These are phyloP conservation scores for Smutsia gigantea DNA, from an alignment of 2,797 vertebrate genomes.

Conservation along the genomic window DNA sequence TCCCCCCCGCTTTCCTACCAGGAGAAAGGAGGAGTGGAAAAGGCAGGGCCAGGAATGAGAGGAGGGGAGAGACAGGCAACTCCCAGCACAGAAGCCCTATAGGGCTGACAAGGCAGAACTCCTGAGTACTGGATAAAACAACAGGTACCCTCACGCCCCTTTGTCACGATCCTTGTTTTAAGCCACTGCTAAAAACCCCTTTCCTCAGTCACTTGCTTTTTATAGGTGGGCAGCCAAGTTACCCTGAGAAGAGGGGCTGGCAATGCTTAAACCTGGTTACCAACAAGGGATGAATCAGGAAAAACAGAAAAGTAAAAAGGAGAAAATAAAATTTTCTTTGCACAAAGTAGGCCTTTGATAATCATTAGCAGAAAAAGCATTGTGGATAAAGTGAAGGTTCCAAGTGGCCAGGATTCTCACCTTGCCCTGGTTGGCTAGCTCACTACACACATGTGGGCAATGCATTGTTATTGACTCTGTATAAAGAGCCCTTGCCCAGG, in stretches of 20 bases:
- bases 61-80: background rate
- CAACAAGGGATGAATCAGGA: background rate
- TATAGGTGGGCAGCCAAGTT: background rate
- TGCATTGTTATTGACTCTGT: too few relatives aligned
- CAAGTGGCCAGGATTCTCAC: too few relatives aligned
- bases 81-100: rapidly evolving
- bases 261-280: background rate
- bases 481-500: too few relatives aligned
- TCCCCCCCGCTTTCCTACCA: background rate
- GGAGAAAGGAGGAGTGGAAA: background rate
- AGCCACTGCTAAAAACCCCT: background rate
- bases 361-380: background rate
- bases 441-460: too few relatives aligned
- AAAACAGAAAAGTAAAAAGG: background rate
- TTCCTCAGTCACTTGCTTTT: background rate
- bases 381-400: too few relatives aligned
- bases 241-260: background rate
- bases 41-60: background rate
- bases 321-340: background rate
- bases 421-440: too few relatives aligned
- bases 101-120: rapidly evolving
- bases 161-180: background rate
- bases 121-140: too few relatives aligned
- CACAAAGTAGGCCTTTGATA: background rate
- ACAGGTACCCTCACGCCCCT: too few relatives aligned